Conservation (phyloP, 2,888 invertebrate species). For the Dorcus hopei region DNA sequence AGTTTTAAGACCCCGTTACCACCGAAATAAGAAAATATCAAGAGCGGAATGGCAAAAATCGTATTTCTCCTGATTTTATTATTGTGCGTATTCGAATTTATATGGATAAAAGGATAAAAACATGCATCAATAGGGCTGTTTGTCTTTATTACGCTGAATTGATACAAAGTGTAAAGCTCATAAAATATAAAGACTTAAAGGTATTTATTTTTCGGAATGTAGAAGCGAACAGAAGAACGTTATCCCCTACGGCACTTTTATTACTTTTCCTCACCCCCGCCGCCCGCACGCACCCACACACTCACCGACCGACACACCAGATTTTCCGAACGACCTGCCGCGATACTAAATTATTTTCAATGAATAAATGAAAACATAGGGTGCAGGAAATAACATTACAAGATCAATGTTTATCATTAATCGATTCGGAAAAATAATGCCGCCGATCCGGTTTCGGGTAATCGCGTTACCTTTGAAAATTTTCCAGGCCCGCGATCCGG, state of each 20-base stretch:
- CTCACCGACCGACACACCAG: slow-evolving; percentile 25
- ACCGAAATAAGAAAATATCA: no score
- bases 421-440: slow-evolving; percentile 5
- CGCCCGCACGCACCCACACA: slow-evolving; percentile 11
- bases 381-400: slow-evolving; percentile 24
- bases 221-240: slow-evolving; percentile 15
- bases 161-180: slow-evolving; percentile 18
- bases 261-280: slow-evolving; percentile 30
- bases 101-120: slow-evolving; percentile 12
- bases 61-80: slow-evolving; percentile 11
- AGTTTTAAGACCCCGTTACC: no score
- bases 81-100: slow-evolving; percentile 14
- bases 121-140: slow-evolving; percentile 14
- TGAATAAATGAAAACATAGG: slow-evolving; percentile 40
- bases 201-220: slow-evolving; percentile 19
- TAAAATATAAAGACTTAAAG: slow-evolving; percentile 22
- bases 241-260: slow-evolving; percentile 34
- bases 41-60: slow-evolving; percentile 2
- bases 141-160: slow-evolving; percentile 17
- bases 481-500: no score
- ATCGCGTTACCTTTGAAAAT: no score
- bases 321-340: slow-evolving; percentile 38
- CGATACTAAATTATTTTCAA: slow-evolving; percentile 39
- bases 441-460: background rate
- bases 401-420: slow-evolving; percentile 17